phyloP scores from a whole-genome alignment of 1,140 invertebrate genomes.

The Agrypnia vestita region DNA sequence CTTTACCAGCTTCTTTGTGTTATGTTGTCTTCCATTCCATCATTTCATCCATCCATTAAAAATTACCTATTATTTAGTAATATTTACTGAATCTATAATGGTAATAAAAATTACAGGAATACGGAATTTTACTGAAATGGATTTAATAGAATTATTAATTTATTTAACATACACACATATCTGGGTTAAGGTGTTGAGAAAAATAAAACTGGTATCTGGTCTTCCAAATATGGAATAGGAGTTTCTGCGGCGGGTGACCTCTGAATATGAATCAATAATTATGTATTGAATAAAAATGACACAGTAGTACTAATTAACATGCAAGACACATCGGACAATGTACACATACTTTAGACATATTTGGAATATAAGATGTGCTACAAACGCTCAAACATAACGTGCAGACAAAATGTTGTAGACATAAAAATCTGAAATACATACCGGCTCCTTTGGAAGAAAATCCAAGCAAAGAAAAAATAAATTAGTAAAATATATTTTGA shows the following conservation, averaged over 20 bases:
- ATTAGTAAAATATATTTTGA: not conserved
- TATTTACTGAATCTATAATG: too few species aligned
- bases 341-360: not conserved
- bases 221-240: not conserved
- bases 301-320: slow-evolving; percentile 16
- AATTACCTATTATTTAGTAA: too few species aligned
- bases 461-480: slow-evolving; percentile 23
- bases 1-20: too few species aligned
- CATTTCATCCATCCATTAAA: too few species aligned
- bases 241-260: slow-evolving; percentile 13
- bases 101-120: too few species aligned
- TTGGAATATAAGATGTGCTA: slow-evolving; percentile 11
- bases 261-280: slow-evolving; percentile 7
- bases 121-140: too few species aligned
- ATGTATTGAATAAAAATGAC: not conserved
- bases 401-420: slow-evolving; percentile 1
- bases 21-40: too few species aligned
- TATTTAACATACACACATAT: not conserved
- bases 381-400: slow-evolving; percentile 8
- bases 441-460: slow-evolving; percentile 15
- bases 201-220: not conserved
- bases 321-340: slow-evolving; percentile 23
- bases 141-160: not conserved
- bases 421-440: slow-evolving; percentile 11
- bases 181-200: not conserved